phyloP scores from a whole-genome alignment of 2,888 invertebrate species.

The Pyrgus malvae region DNA sequence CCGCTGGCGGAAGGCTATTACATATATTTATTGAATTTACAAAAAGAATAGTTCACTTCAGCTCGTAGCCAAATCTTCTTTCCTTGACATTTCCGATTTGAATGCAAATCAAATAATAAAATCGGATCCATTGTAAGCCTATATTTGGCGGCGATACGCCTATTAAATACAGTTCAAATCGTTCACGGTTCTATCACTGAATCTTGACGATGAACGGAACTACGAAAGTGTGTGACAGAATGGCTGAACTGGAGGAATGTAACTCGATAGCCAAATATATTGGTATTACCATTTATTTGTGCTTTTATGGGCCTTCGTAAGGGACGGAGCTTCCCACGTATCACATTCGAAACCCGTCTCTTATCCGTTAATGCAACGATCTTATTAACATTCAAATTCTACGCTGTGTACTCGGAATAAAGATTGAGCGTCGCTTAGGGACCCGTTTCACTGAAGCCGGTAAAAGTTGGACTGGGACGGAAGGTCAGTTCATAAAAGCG shows the following conservation, averaged over 20 bases:
- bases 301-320: constrained; percentile 50
- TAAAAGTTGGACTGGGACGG: background rate
- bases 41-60: background rate
- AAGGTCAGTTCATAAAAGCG: too few species aligned
- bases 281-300: constrained; percentile 54
- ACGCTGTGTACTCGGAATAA: constrained; percentile 17
- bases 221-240: background rate
- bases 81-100: constrained; percentile 17
- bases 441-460: background rate
- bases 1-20: background rate
- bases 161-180: constrained; percentile 14
- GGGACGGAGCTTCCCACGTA: constrained; percentile 53
- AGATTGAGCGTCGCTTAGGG: background rate
- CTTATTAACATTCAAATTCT: constrained; percentile 27
- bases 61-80: constrained; percentile 3
- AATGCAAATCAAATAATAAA: constrained; percentile 22
- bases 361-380: constrained; percentile 27
- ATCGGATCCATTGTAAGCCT: constrained; percentile 6
- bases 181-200: background rate
- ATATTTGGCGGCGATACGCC: background rate
- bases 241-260: constrained; percentile 38
- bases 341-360: constrained; percentile 47
- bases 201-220: background rate
- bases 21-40: background rate
- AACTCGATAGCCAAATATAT: constrained; percentile 43